Base-by-base conservation (phyloP, 2,113 vertebrate species). In the Leucosticte australis region DNA sequence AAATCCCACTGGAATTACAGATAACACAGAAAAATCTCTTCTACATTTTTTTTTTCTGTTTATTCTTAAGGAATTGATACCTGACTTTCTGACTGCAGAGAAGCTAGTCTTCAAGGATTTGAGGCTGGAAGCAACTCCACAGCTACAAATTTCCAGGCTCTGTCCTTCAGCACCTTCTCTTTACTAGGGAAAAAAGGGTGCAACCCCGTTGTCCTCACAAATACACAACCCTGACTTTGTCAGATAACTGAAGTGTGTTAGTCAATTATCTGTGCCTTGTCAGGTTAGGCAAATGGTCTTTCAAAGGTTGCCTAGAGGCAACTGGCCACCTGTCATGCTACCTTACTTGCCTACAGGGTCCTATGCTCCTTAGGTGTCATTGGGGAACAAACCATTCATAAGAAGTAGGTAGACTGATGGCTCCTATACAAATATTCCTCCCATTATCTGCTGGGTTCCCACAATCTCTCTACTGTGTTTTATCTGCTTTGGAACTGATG, bases 21-120 rank as follows among this genome's bases (percentile, higher is more conserved):
- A 50, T 78, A 90, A 89, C 20, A 64, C 24, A 90, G 33, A 68
- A 78, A 93, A 92, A 77, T 18, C 3, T 23, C 33, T 77, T 73
- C 55, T 31, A 52, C 15, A 10, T 42, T 75, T 93, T 88, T 93
- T 88, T 52, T 52, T 55, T 47, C 23, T 77, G 7, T 83, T 93
- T 83, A 41, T 81, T 89, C 63, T 50, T 39, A 86, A 83, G 55
- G 33, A 89, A 42, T 42, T 88, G 42, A 49, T 59, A 49, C 16
- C 52, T 53, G 60, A 65, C 23, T 74, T 69, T 86, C 30, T 80
- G 47, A 55, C 64, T 50, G 19, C 59, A 83, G 59, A 74, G 47
- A 86, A 89, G 55, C 6, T 81, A 73, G 18, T 28, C 53, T 82
- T 91, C 78, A 91, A 69, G 80, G 20, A 65, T 57, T 46, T 47